phyloP scores from a whole-genome alignment of 2,797 vertebrate genomes.

The Potorous gilbertii region DNA sequence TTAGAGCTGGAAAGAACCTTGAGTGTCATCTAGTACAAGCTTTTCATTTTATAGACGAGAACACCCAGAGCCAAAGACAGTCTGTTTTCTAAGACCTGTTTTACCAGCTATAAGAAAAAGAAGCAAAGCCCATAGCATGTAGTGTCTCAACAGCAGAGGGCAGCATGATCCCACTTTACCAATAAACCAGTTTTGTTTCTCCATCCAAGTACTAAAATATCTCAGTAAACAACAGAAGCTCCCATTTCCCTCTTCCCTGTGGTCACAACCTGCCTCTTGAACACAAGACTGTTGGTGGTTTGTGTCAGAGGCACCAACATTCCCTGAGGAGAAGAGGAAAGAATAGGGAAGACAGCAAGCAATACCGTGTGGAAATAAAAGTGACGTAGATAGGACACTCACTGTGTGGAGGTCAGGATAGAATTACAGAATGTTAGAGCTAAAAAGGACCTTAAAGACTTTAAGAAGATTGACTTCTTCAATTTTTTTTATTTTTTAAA shows the following conservation, averaged over 20 bases:
- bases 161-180: slow-evolving; percentile 30
- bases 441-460: neutral
- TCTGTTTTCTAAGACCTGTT: neutral
- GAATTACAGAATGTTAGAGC: neutral
- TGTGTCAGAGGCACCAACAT: neutral
- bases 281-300: neutral
- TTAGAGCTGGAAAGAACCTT: neutral
- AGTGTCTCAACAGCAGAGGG: slow-evolving; percentile 63
- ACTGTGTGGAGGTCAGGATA: neutral
- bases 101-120: neutral
- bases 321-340: neutral
- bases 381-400: neutral
- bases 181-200: neutral
- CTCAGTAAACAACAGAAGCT: neutral
- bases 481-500: neutral
- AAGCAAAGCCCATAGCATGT: neutral
- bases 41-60: neutral
- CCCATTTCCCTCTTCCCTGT: neutral
- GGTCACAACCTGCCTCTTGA: neutral
- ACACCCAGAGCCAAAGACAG: neutral
- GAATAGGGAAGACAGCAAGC: neutral
- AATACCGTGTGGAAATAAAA: neutral
- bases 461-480: neutral
- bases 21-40: neutral
- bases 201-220: neutral